Evolutionary conservation across 1,140 invertebrate genomes (phyloP).

Genomic region (Monochamus saltuarius): DNA sequence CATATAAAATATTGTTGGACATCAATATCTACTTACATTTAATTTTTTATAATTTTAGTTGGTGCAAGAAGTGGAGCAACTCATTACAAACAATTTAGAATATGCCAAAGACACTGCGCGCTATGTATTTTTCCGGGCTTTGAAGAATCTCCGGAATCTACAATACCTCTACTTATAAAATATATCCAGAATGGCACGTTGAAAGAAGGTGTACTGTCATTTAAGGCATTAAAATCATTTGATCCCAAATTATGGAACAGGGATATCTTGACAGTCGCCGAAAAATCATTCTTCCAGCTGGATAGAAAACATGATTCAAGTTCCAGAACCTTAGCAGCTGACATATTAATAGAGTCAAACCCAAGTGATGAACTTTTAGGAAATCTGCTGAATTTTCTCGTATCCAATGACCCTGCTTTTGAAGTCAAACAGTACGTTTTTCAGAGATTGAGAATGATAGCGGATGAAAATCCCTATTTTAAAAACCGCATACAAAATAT

Average conservation of each 20-base stretch:
- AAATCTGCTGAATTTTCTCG: slow-evolving; percentile 59
- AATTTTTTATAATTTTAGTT: slow-evolving; percentile 23
- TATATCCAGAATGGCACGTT: slow-evolving; percentile 52
- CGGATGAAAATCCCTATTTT: slow-evolving; percentile 56
- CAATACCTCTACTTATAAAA: slow-evolving; percentile 61
- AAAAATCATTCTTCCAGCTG: slow-evolving; percentile 66
- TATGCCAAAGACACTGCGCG: slow-evolving; percentile 60
- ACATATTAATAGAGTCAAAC: slow-evolving; percentile 66
- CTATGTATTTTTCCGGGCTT: slow-evolving; percentile 62
- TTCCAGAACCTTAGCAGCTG: slow-evolving; percentile 68
- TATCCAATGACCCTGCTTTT: slow-evolving; percentile 57
- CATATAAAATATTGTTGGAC: too few species aligned
- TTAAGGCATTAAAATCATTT: slow-evolving; percentile 65
- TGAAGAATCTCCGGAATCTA: slow-evolving; percentile 66
- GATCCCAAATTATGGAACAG: slow-evolving; percentile 53
- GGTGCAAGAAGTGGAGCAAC: slow-evolving; percentile 50
- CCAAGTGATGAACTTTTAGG: slow-evolving; percentile 57
- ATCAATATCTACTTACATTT: too few species aligned
- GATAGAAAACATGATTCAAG: slow-evolving; percentile 67
- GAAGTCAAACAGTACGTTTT: slow-evolving; percentile 70
- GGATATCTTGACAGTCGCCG: slow-evolving; percentile 55
- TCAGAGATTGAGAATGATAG: slow-evolving; percentile 64
- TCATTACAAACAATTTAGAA: slow-evolving; percentile 55
- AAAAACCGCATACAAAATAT: slow-evolving; percentile 50
- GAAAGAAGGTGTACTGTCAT: slow-evolving; percentile 61